Percentiles rank a stretch among this genome's conserved stretches.
Conservation (phyloP, 23 tunicate species). For the Styela clava region DNA sequence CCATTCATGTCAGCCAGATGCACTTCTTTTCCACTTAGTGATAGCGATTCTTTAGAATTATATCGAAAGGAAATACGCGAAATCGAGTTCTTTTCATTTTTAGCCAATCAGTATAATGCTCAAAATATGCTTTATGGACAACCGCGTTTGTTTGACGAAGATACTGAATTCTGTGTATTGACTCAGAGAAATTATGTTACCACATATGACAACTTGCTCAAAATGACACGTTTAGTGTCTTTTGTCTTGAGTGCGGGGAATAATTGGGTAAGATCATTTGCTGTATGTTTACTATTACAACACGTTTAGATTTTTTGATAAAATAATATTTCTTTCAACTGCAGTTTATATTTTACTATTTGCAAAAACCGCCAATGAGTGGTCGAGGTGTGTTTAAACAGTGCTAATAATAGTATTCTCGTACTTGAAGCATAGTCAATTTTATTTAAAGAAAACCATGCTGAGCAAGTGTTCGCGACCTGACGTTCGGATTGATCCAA, state of each 20-base stretch:
- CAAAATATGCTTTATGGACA: slow-evolving; percentile 35
- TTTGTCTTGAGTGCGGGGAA: not conserved
- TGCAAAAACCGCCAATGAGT: too few relatives aligned
- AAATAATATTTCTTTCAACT: too few relatives aligned
- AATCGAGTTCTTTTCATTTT: not conserved
- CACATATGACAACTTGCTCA: slow-evolving; percentile 31
- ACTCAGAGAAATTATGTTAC: slow-evolving; percentile 45
- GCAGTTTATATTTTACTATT: too few relatives aligned
- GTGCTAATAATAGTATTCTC: too few relatives aligned
- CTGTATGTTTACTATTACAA: too few relatives aligned
- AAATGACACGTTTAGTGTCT: slow-evolving; percentile 43
- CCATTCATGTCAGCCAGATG: too few relatives aligned
- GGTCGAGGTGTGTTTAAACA: too few relatives aligned
- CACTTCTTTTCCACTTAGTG: too few relatives aligned
- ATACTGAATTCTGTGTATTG: slow-evolving; percentile 33
- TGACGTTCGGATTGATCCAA: slow-evolving; percentile 8
- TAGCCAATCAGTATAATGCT: not conserved
- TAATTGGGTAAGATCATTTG: slow-evolving; percentile 4
- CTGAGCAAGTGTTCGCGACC: slow-evolving; percentile 12
- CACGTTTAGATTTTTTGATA: too few relatives aligned
- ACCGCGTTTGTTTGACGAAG: slow-evolving; percentile 23
- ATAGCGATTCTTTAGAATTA: too few relatives aligned
- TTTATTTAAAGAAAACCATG: not conserved
- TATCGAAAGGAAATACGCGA: too few relatives aligned
- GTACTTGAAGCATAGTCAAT: too few relatives aligned